Conservation (phyloP, 2,888 invertebrate genomes). For the Ecdyonurus torrentis region DNA sequence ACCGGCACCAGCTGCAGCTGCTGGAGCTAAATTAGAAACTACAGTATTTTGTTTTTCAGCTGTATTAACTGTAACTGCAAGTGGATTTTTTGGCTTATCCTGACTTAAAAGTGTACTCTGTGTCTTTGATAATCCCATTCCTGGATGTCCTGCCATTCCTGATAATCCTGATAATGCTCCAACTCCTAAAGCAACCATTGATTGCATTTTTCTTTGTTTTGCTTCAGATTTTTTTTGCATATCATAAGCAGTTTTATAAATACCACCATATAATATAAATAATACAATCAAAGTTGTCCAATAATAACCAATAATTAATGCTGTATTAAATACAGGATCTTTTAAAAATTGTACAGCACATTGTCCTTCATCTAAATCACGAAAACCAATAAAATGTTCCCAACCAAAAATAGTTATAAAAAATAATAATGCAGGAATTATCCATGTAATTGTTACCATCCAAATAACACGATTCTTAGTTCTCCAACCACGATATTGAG, state of each 20-base stretch:
- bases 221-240: conserved; percentile 96
- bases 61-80: conserved; percentile 24
- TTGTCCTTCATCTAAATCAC: conserved; percentile 71
- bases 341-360: conserved; percentile 96
- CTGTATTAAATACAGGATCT: conserved; percentile 93
- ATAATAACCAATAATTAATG: conserved; percentile 90
- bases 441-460: conserved; percentile 95
- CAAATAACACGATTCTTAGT: conserved; percentile 84
- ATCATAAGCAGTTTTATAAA: conserved; percentile 92
- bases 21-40: conserved; percentile 21
- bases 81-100: conserved; percentile 45
- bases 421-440: conserved; percentile 87
- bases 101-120: conserved; percentile 48
- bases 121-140: conserved; percentile 67
- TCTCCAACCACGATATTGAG: conserved; percentile 92
- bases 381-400: conserved; percentile 91
- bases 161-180: conserved; percentile 37
- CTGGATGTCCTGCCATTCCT: conserved; percentile 68
- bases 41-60: no score
- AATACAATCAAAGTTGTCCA: conserved; percentile 95
- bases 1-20: conserved; percentile 21
- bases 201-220: conserved; percentile 89
- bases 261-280: conserved; percentile 89
- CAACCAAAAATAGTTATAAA: conserved; percentile 98
- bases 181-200: conserved; percentile 80